Conservation (phyloP, 23 tunicate genomes). For the Botrylloides violaceus region DNA sequence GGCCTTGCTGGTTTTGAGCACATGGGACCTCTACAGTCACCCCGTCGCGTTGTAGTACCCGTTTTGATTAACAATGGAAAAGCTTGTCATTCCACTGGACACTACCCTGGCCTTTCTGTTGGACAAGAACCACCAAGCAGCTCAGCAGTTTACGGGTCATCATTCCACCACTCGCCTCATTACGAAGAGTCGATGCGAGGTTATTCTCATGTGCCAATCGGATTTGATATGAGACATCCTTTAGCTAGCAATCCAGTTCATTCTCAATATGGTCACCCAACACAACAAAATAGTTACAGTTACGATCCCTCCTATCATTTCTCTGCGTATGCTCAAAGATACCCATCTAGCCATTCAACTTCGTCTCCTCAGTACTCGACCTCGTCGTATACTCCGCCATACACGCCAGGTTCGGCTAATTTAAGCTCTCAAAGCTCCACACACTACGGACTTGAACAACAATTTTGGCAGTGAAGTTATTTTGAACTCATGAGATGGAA, state of each 20-base stretch:
- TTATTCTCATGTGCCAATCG: conserved; percentile 4
- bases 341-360: conserved; percentile 4
- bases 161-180: conserved; percentile 9
- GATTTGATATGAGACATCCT: conserved; percentile 11
- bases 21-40: conserved; percentile 36
- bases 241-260: conserved; percentile 4
- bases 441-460: conserved; percentile 13
- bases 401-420: conserved; percentile 26
- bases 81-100: conserved; percentile 34
- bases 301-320: conserved; percentile 35
- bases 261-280: conserved; percentile 7
- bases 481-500: too few relatives aligned
- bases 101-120: background rate
- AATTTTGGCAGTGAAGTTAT: conserved; percentile 34
- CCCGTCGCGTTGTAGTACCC: conserved; percentile 56
- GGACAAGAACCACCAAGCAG: background rate
- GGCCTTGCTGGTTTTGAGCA: conserved; percentile 25
- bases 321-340: conserved; percentile 18
- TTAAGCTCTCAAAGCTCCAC: conserved; percentile 18
- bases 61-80: conserved; percentile 50
- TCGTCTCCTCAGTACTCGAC: conserved; percentile 21
- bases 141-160: background rate
- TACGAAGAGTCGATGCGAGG: conserved; percentile 13
- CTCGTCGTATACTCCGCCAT: conserved; percentile 24
- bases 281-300: conserved; percentile 11